These are phyloP conservation scores for Desmodus rotundus DNA, from an alignment of 2,113 vertebrate species.

Conservation along the genomic window DNA sequence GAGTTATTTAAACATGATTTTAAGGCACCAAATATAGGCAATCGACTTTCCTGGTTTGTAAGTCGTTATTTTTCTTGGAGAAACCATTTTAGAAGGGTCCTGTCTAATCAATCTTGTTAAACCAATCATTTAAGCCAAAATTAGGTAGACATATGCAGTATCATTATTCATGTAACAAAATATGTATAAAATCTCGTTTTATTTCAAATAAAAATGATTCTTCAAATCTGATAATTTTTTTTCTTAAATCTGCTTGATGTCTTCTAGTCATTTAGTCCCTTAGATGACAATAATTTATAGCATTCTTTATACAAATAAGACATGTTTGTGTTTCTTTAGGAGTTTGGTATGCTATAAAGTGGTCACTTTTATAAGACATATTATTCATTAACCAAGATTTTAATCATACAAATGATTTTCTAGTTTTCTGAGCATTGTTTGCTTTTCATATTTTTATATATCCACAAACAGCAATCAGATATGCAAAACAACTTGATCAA, in stretches of 20 bases:
- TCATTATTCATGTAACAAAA: neutral
- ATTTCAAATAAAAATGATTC: neutral
- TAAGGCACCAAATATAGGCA: slow-evolving; percentile 66
- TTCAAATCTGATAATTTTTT: neutral
- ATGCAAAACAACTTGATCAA: neutral
- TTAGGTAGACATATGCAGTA: neutral
- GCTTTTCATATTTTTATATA: neutral
- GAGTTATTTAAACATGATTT: slow-evolving; percentile 70
- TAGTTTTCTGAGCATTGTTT: neutral
- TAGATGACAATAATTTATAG: neutral
- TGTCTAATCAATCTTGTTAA: slow-evolving; percentile 6
- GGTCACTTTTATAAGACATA: neutral
- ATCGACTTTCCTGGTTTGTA: slow-evolving; percentile 18
- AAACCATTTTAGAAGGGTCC: neutral
- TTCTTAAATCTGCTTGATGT: neutral
- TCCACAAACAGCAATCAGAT: neutral
- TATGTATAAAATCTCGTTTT: neutral
- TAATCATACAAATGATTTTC: neutral
- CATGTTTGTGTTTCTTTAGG: neutral
- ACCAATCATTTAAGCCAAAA: neutral
- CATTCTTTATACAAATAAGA: neutral
- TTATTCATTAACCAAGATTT: neutral
- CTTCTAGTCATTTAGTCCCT: neutral
- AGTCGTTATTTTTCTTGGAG: slow-evolving; percentile 37
- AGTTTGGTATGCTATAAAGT: neutral